Percentiles rank a stretch among this genome's conserved stretches.
Conservation (phyloP, 1,140 invertebrate species). For the Calephelis nemesis region DNA sequence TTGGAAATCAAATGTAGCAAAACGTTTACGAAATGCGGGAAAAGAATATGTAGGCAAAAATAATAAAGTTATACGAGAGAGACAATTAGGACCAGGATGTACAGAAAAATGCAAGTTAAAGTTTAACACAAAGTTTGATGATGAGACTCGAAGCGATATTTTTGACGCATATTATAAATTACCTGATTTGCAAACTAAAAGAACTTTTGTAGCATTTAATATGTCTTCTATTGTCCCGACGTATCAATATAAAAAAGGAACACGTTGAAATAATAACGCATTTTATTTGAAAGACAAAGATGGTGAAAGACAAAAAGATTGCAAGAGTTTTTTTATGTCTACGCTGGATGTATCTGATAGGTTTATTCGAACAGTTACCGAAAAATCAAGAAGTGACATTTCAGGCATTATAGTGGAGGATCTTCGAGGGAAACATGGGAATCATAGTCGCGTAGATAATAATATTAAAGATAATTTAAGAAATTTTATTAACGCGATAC, state of each 20-base stretch:
- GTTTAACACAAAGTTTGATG: conserved; percentile 6
- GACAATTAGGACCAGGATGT: conserved; percentile 7
- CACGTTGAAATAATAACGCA: background rate
- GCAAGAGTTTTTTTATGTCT: conserved; percentile 2
- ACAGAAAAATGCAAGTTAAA: conserved; percentile 11
- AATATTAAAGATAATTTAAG: conserved; percentile 23
- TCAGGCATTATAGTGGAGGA: conserved; percentile 13
- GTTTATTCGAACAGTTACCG: conserved; percentile 5
- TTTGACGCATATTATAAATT: conserved; percentile 19
- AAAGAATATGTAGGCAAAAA: background rate
- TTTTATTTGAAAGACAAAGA: too few species aligned
- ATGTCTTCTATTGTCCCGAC: conserved; percentile 18
- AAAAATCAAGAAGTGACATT: conserved; percentile 14
- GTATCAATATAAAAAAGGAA: conserved; percentile 21
- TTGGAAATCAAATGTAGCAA: conserved; percentile 19
- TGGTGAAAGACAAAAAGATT: too few species aligned
- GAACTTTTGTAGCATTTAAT: conserved; percentile 20
- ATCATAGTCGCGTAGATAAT: conserved; percentile 14
- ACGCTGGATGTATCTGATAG: conserved; percentile 15
- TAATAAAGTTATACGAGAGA: conserved; percentile 6
- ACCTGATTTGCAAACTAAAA: conserved; percentile 23
- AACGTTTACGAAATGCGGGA: background rate
- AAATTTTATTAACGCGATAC: conserved; percentile 28
- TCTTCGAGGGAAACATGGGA: conserved; percentile 21
- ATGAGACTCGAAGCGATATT: conserved; percentile 13